A percentile compares a stretch with the other conserved stretches of the same genome.
Conservation (phyloP, 2,113 vertebrate genomes). For the Spermophilus dauricus region DNA sequence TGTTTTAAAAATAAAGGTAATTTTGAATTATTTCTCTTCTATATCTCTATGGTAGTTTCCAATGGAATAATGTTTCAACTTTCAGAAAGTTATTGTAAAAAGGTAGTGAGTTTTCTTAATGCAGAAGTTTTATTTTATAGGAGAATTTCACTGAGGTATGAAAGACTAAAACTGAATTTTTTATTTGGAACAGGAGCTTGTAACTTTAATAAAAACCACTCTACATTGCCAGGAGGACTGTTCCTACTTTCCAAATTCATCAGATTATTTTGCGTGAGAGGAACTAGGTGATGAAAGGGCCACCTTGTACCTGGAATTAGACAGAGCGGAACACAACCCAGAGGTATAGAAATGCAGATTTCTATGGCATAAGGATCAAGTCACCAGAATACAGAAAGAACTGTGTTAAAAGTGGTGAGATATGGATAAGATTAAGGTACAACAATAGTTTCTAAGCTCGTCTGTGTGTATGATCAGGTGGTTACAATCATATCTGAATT, state of each 20-base stretch:
- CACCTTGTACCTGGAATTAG: neutral
- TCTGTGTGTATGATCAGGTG: neutral
- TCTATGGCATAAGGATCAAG: neutral
- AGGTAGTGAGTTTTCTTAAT: neutral
- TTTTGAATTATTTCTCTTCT: conserved; percentile 56
- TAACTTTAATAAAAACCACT: conserved; percentile 11
- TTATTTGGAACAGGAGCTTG: conserved; percentile 17
- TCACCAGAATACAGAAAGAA: conserved; percentile 2
- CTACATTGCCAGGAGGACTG: neutral
- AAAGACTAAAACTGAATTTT: neutral
- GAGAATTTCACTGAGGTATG: neutral
- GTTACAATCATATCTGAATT: neutral
- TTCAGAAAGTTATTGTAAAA: conserved; percentile 6
- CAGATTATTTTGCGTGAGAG: neutral
- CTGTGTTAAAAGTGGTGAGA: neutral
- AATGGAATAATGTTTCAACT: conserved; percentile 46
- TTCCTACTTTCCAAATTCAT: neutral
- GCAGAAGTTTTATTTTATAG: neutral
- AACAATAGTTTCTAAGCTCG: neutral
- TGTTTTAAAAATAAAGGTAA: conserved; percentile 51
- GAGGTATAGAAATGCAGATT: neutral
- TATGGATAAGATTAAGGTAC: neutral
- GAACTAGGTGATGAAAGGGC: neutral
- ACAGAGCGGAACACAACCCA: neutral
- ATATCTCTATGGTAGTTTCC: neutral